Conservation (phyloP, 2,113 vertebrate genomes). For the Parotia lawesii region DNA sequence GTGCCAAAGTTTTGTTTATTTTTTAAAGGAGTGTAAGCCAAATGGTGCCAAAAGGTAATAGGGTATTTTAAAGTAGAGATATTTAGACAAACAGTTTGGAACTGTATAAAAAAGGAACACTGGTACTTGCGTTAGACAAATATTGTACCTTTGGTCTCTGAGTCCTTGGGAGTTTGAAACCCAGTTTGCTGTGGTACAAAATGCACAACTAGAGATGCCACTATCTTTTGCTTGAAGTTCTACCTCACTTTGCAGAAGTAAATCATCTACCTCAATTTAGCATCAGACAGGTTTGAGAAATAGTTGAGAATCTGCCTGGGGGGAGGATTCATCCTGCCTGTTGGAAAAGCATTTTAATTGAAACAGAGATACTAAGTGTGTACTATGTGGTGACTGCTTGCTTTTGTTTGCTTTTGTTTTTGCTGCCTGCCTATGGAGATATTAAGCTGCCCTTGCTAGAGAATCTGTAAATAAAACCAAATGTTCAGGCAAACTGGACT, state of each 20-base stretch:
- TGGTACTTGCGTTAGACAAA: conserved; percentile 54
- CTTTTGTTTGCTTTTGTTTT: conserved; percentile 11
- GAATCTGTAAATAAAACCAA: conserved; percentile 52
- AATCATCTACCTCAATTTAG: conserved; percentile 72
- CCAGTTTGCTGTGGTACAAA: conserved; percentile 54
- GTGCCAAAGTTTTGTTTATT: conserved; percentile 74
- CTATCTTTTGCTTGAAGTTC: conserved; percentile 56
- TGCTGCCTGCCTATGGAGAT: conserved; percentile 40
- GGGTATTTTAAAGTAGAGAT: conserved; percentile 62
- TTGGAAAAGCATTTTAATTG: neutral
- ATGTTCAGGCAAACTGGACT: conserved; percentile 21
- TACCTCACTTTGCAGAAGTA: conserved; percentile 70
- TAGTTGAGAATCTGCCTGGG: conserved; percentile 24
- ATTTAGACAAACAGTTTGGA: conserved; percentile 72
- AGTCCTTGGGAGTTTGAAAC: conserved; percentile 33
- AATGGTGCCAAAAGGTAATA: conserved; percentile 74
- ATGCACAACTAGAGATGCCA: conserved; percentile 55
- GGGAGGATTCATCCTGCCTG: conserved; percentile 24
- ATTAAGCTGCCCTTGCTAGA: conserved; percentile 22
- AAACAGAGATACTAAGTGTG: neutral
- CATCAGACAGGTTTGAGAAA: conserved; percentile 43
- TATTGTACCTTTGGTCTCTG: conserved; percentile 18
- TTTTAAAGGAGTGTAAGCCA: conserved; percentile 63
- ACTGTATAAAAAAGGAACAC: conserved; percentile 70
- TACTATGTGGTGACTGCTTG: conserved; percentile 2